Conservation (phyloP, 2,888 invertebrate genomes). For the Pachliopta kotzebuea region DNA sequence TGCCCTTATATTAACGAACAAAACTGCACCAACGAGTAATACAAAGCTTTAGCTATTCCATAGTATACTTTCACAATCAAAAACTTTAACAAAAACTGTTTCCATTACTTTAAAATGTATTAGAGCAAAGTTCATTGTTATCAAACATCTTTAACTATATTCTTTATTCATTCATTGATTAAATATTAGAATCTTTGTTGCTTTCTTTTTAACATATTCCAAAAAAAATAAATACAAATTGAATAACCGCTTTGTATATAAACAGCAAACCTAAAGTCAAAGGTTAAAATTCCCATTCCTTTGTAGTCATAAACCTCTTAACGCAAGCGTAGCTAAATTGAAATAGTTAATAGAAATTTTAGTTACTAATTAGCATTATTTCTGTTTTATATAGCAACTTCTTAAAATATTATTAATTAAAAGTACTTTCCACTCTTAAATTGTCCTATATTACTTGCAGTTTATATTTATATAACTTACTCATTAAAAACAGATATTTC, state of each 20-base stretch:
- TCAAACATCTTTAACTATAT: not conserved
- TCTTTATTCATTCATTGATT: not conserved
- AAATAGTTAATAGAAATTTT: no score
- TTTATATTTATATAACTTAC: not conserved
- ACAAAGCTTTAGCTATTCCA: not conserved
- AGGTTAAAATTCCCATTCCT: no score
- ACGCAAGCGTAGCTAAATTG: no score
- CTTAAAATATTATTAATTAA: no score
- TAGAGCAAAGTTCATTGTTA: no score
- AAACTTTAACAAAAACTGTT: not conserved
- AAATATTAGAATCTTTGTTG: not conserved
- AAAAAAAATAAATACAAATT: no score
- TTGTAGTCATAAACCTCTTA: no score
- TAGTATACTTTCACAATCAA: not conserved
- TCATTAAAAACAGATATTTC: not conserved
- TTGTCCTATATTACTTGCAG: not conserved
- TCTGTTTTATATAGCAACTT: not conserved
- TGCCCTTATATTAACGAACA: slow-evolving; percentile 12
- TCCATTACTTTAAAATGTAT: no score
- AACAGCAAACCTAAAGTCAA: no score
- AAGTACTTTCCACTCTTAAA: not conserved
- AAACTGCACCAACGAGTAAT: slow-evolving; percentile 7
- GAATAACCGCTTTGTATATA: no score
- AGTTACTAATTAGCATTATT: not conserved
- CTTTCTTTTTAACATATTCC: no score